These are phyloP conservation scores for Decapterus maruadsi DNA, from an alignment of 2,797 vertebrate species.

Conservation along the genomic window DNA sequence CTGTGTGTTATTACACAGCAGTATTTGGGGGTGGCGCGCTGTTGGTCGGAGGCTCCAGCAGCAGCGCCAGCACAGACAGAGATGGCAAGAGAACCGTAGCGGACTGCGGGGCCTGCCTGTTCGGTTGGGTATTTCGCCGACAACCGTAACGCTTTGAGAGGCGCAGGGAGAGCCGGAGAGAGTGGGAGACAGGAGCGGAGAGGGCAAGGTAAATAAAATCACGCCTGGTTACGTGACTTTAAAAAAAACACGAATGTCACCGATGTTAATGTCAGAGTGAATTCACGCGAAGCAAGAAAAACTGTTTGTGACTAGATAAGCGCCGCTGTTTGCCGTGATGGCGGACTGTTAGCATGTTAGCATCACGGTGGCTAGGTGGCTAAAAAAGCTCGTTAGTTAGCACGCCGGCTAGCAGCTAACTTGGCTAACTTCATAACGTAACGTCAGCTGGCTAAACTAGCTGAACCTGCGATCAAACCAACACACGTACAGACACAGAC, in stretches of 20 bases:
- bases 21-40: slow-evolving; percentile 72
- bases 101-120: slow-evolving; percentile 71
- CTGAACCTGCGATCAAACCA: not conserved
- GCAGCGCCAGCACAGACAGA: slow-evolving; percentile 24
- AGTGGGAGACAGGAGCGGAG: slow-evolving; percentile 26
- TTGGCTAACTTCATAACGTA: slow-evolving; percentile 47
- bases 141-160: slow-evolving; percentile 44
- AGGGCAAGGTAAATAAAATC: slow-evolving; percentile 60
- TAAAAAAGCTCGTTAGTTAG: slow-evolving; percentile 54
- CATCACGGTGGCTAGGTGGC: slow-evolving; percentile 38
- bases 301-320: slow-evolving; percentile 25
- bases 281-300: not conserved
- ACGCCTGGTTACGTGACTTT: not conserved
- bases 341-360: slow-evolving; percentile 53
- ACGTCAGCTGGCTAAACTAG: slow-evolving; percentile 46
- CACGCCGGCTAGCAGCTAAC: slow-evolving; percentile 57
- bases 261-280: not conserved
- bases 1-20: slow-evolving; percentile 72
- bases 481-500: too few relatives aligned
- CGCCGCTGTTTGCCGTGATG: slow-evolving; percentile 30
- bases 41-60: slow-evolving; percentile 42
- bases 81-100: slow-evolving; percentile 72
- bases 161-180: slow-evolving; percentile 20
- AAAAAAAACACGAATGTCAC: not conserved
- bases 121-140: slow-evolving; percentile 54